phyloP scores from a whole-genome alignment of 1,140 invertebrate species.

The Tetramorium alpestre region DNA sequence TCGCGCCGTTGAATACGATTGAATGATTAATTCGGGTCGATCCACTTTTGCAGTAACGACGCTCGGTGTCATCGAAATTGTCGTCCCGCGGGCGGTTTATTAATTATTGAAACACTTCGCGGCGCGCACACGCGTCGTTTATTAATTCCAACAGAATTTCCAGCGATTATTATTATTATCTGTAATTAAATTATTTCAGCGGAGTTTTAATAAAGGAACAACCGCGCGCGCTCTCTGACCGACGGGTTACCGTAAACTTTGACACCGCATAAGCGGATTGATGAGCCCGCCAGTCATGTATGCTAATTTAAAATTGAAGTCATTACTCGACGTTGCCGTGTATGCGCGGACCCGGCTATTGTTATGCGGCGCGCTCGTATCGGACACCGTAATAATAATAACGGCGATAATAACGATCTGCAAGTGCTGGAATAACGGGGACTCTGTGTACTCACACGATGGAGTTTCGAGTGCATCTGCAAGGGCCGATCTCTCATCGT shows the following conservation, averaged over 20 bases:
- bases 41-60: not conserved
- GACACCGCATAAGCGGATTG: not conserved
- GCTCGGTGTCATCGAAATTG: not conserved
- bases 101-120: conserved; percentile 26
- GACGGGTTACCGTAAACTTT: conserved; percentile 12
- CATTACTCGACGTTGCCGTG: not conserved
- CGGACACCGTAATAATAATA: conserved; percentile 56
- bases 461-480: conserved; percentile 17
- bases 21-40: not conserved
- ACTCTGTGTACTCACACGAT: not conserved
- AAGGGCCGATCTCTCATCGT: conserved; percentile 3
- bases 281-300: not conserved
- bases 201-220: conserved; percentile 23
- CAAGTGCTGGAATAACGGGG: conserved; percentile 50
- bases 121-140: not conserved
- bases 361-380: conserved; percentile 50
- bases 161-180: not conserved
- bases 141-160: conserved; percentile 1
- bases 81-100: not conserved
- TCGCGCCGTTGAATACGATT: not conserved
- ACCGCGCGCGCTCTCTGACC: not conserved
- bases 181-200: not conserved
- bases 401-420: conserved; percentile 58
- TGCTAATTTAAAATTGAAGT: conserved; percentile 56
- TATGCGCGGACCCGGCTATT: conserved; percentile 14